Percentiles rank a stretch among this genome's conserved stretches.
These are phyloP conservation scores for Chrysolophus pictus DNA, from an alignment of 2,797 vertebrate genomes.

Conservation along the genomic window DNA sequence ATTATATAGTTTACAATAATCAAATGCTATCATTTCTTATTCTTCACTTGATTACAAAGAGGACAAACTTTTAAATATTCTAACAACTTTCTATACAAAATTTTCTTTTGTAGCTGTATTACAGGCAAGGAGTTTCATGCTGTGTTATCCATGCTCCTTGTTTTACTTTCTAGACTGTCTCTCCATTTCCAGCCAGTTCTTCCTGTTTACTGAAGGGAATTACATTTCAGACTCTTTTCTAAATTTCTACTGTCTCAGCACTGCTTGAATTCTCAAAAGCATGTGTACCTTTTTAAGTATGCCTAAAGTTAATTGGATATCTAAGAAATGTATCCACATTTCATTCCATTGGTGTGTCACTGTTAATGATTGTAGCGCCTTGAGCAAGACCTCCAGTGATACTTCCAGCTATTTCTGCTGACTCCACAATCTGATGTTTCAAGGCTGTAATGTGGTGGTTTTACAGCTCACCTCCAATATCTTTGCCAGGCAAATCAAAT, in stretches of 20 bases:
- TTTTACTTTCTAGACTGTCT: neutral
- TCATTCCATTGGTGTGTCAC: neutral
- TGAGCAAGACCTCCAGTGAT: neutral
- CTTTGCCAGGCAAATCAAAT: neutral
- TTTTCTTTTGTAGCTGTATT: neutral
- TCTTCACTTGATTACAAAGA: neutral
- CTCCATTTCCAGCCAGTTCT: neutral
- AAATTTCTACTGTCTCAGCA: conserved; percentile 11
- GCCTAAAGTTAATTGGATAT: neutral
- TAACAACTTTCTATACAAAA: rapidly evolving
- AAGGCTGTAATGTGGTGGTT: neutral
- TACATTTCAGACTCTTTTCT: neutral
- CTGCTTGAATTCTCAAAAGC: conserved; percentile 1
- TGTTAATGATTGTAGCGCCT: neutral
- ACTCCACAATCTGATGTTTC: neutral
- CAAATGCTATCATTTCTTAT: neutral
- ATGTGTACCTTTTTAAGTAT: neutral
- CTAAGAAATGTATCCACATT: neutral
- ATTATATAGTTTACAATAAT: neutral
- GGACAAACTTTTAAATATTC: neutral
- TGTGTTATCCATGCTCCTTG: neutral
- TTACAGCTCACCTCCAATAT: neutral
- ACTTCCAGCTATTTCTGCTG: neutral
- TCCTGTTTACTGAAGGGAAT: neutral
- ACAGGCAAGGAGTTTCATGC: neutral